phyloP scores from a whole-genome alignment of 2,888 invertebrate genomes.

The Tipula confusa region DNA sequence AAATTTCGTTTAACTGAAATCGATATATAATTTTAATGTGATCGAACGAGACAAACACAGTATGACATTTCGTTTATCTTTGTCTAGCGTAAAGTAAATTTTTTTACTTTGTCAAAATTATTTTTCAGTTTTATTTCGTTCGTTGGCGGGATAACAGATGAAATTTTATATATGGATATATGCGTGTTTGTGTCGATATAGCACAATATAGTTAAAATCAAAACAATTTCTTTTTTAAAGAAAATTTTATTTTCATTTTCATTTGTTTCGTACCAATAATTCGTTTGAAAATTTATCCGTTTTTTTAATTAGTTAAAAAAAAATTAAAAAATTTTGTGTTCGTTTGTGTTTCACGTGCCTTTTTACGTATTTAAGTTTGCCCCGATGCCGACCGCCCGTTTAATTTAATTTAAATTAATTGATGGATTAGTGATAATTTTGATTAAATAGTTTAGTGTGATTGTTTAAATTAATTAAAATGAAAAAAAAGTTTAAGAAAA shows the following conservation, averaged over 20 bases:
- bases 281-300: not conserved
- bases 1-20: not conserved
- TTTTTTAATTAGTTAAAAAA: not conserved
- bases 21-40: not conserved
- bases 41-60: not conserved
- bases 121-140: slow-evolving; percentile 29
- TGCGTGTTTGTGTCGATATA: no score
- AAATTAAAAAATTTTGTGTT: not conserved
- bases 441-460: not conserved
- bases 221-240: not conserved
- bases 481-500: slow-evolving; percentile 8
- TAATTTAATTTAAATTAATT: not conserved
- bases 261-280: not conserved
- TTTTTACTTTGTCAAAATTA: slow-evolving; percentile 6
- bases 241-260: not conserved
- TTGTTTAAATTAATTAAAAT: not conserved
- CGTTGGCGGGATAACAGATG: slow-evolving; percentile 31
- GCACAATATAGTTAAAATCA: not conserved
- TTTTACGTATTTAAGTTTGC: not conserved
- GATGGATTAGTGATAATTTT: not conserved
- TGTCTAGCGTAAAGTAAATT: not conserved
- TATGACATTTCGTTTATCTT: not conserved
- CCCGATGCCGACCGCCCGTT: not conserved
- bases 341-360: slow-evolving; percentile 4
- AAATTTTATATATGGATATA: no score